Evolutionary conservation across 2,797 vertebrate genomes (phyloP).

Genomic region (Microchirus variegatus): DNA sequence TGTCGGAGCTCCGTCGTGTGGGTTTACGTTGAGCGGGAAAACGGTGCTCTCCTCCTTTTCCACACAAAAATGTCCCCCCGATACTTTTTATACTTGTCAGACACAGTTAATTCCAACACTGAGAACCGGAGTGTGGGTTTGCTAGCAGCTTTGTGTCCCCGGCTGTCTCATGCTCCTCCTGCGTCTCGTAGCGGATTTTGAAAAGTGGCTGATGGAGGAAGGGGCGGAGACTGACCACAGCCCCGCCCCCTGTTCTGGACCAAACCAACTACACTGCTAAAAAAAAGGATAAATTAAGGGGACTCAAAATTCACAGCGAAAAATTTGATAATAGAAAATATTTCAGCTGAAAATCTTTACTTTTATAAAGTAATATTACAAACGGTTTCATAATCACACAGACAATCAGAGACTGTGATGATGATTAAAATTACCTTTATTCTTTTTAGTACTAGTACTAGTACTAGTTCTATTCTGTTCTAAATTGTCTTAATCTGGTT

Average conservation of each 20-base stretch:
- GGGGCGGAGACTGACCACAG: conserved; percentile 69
- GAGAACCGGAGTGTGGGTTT: not conserved
- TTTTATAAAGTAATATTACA: too few relatives aligned
- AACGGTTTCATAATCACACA: too few relatives aligned
- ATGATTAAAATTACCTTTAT: too few relatives aligned
- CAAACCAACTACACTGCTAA: not conserved
- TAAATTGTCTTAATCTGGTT: too few relatives aligned
- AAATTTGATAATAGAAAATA: too few relatives aligned
- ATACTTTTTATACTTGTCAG: not conserved
- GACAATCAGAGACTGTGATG: too few relatives aligned
- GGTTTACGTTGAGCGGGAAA: not conserved
- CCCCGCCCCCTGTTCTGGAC: conserved; percentile 15
- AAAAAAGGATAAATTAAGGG: too few relatives aligned
- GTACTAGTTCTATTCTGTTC: too few relatives aligned
- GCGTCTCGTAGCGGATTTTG: conserved; percentile 69
- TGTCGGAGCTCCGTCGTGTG: not conserved
- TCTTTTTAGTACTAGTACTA: too few relatives aligned
- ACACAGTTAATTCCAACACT: not conserved
- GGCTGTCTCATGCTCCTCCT: conserved; percentile 31
- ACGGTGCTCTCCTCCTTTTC: not conserved
- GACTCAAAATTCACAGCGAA: too few relatives aligned
- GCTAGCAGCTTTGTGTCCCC: conserved; percentile 35
- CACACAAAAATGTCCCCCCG: not conserved
- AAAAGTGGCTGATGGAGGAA: conserved; percentile 77
- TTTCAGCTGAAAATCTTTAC: too few relatives aligned